Percentiles rank a stretch among this genome's conserved stretches.
These are phyloP conservation scores for Lepisosteus osseus DNA, from an alignment of 2,113 vertebrate species.

Conservation along the genomic window DNA sequence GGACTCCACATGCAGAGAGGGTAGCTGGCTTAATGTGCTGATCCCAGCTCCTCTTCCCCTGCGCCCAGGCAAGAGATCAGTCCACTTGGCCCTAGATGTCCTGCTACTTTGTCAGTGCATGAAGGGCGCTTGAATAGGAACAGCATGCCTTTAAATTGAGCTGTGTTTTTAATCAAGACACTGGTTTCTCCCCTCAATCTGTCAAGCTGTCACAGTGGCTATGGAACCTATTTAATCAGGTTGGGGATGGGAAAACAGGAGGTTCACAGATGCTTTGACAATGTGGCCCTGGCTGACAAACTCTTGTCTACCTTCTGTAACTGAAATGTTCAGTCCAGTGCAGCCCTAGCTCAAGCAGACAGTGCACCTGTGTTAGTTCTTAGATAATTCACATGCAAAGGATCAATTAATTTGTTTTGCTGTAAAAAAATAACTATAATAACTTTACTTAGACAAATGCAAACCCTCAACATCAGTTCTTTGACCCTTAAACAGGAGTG, in stretches of 20 bases:
- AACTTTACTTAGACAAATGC: no score
- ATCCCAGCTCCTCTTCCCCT: slow-evolving; percentile 23
- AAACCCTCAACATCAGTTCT: neutral
- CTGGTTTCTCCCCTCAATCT: neutral
- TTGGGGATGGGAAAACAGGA: neutral
- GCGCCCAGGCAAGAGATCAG: neutral
- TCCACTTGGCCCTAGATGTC: no score
- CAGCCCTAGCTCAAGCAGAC: no score
- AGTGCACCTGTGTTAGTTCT: no score
- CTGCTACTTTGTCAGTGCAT: neutral
- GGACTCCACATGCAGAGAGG: neutral
- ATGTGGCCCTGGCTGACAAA: no score
- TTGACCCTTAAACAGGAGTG: neutral
- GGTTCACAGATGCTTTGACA: no score
- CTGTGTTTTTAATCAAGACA: neutral
- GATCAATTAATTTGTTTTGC: no score
- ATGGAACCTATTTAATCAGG: neutral
- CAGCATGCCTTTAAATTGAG: neutral
- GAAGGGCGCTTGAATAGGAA: neutral
- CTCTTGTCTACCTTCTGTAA: no score
- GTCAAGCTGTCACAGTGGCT: neutral
- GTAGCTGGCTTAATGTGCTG: slow-evolving; percentile 46
- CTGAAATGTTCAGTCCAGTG: no score
- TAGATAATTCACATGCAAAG: no score
- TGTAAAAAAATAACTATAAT: no score